These are phyloP conservation scores for Drosophila elegans DNA, from an alignment of 1,140 invertebrate species.

Conservation along the genomic window DNA sequence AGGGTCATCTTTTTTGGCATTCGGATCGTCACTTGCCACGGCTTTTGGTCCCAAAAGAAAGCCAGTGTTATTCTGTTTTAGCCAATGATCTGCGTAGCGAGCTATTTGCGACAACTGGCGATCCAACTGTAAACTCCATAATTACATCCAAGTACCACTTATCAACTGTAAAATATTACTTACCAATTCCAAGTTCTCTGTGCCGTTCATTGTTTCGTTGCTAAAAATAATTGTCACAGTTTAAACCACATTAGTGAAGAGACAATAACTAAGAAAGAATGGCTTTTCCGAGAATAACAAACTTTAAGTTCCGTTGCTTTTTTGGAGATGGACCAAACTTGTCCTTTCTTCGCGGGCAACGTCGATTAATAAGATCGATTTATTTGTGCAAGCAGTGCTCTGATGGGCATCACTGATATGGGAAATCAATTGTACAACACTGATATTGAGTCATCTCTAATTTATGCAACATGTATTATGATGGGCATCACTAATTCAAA, in stretches of 20 bases:
- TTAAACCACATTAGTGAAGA: not conserved
- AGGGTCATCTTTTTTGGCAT: no score
- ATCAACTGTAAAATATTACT: not conserved
- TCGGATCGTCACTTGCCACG: not conserved
- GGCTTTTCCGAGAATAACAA: not conserved
- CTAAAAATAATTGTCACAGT: not conserved
- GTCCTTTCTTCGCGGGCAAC: not conserved
- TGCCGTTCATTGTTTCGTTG: slow-evolving; percentile 2
- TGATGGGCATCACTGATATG: not conserved
- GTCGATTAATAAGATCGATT: not conserved
- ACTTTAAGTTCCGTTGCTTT: slow-evolving; percentile 3
- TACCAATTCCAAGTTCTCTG: slow-evolving; percentile 14
- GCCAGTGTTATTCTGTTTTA: not conserved
- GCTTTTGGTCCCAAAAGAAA: not conserved
- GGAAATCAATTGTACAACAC: not conserved
- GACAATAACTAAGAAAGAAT: not conserved
- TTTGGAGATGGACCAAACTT: not conserved
- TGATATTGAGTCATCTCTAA: not conserved
- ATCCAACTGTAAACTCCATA: slow-evolving; percentile 24
- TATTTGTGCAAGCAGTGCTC: not conserved
- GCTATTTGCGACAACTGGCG: slow-evolving; percentile 19
- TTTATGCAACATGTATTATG: no score
- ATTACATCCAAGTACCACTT: not conserved
- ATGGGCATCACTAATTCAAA: not conserved
- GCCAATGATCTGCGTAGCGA: not conserved